Conservation (phyloP, 2,888 invertebrate species). For the Notodonta dromedarius region DNA sequence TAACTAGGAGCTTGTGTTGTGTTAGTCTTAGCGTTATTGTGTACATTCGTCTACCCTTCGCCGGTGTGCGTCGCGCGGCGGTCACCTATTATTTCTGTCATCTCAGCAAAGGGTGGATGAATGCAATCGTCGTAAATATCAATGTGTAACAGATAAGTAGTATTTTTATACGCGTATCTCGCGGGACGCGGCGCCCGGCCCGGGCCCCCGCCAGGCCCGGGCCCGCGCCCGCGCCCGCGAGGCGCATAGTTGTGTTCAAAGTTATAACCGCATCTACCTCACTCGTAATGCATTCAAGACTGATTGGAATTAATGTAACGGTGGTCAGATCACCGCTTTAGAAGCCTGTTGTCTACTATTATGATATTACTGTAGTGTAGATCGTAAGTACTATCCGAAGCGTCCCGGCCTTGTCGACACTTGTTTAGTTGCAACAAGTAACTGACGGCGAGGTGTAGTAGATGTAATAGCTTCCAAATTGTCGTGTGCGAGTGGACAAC, state of each 20-base stretch:
- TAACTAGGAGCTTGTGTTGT: conserved; percentile 80
- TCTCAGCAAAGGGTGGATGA: conserved; percentile 51
- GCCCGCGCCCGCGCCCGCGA: conserved; percentile 27
- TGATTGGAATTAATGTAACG: conserved; percentile 70
- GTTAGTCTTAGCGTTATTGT: conserved; percentile 69
- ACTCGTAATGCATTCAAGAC: conserved; percentile 74
- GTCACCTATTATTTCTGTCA: background rate
- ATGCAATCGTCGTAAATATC: conserved; percentile 57
- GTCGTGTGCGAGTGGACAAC: conserved; percentile 66
- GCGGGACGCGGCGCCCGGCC: conserved; percentile 28
- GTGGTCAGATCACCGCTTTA: conserved; percentile 80
- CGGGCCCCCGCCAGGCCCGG: conserved; percentile 30
- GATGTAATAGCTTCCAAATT: conserved; percentile 33
- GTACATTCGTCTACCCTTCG: conserved; percentile 59
- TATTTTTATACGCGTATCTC: conserved; percentile 64
- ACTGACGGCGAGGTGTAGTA: conserved; percentile 27
- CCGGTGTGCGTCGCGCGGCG: conserved; percentile 24
- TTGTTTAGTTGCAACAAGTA: background rate
- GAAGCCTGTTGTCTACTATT: conserved; percentile 76
- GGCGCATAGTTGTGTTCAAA: conserved; percentile 55
- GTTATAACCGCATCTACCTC: conserved; percentile 75
- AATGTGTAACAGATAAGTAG: conserved; percentile 63
- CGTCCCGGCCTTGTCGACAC: background rate
- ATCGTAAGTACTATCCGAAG: background rate
- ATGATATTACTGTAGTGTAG: conserved; percentile 32